Evolutionary conservation across 2,797 vertebrate species (phyloP).

Genomic region (Cygnus olor): DNA sequence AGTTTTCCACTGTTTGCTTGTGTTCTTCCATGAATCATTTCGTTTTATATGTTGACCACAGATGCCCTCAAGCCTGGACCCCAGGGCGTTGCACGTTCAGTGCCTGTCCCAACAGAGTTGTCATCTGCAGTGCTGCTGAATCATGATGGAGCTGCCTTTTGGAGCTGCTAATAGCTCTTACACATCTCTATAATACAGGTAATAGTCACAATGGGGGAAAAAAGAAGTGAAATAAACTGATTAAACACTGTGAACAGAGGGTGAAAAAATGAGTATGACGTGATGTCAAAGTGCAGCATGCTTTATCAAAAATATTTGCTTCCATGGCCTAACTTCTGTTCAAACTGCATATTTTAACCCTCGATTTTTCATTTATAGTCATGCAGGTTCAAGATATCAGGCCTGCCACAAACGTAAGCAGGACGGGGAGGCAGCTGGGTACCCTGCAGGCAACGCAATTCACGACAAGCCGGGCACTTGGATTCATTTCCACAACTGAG

Average conservation of each 20-base stretch:
- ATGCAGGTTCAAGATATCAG: not conserved
- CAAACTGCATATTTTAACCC: not conserved
- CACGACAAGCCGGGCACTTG: not conserved
- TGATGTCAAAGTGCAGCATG: not conserved
- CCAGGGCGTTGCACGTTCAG: not conserved
- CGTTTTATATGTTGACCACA: not conserved
- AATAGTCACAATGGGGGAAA: rapidly evolving
- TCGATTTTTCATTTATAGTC: not conserved
- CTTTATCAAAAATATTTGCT: not conserved
- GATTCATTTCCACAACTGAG: not conserved
- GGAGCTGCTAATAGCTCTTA: not conserved
- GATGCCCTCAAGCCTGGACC: not conserved
- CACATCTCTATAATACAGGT: not conserved
- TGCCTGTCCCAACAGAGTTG: rapidly evolving
- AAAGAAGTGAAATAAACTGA: not conserved
- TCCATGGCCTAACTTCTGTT: not conserved
- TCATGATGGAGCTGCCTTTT: not conserved
- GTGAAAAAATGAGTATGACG: not conserved
- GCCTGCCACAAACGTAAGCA: not conserved
- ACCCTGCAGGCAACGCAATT: not conserved
- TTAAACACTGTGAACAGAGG: not conserved
- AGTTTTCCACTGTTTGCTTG: not conserved
- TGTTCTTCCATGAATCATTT: not conserved
- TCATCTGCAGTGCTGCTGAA: not conserved
- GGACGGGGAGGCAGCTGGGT: not conserved